Evolutionary conservation across 1,140 invertebrate species (phyloP).

Genomic region (Drosophila persimilis): DNA sequence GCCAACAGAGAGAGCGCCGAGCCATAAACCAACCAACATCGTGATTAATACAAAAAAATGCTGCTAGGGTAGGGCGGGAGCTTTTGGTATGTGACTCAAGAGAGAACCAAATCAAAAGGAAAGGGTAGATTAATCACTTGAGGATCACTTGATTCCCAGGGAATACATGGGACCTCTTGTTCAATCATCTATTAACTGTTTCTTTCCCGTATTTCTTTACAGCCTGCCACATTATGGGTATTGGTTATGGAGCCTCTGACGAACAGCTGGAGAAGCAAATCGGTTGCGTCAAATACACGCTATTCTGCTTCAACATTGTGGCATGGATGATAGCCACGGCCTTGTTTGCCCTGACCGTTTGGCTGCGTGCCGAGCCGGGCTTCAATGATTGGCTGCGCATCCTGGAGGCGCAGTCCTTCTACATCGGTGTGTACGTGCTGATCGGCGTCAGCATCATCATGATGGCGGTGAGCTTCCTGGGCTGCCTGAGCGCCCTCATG

Average conservation of each 20-base stretch:
- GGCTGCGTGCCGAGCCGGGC: conserved; percentile 90
- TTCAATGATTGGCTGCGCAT: conserved; percentile 91
- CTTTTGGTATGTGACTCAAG: conserved; percentile 39
- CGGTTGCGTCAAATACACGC: conserved; percentile 87
- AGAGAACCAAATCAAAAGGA: too few relatives aligned
- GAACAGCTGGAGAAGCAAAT: conserved; percentile 86
- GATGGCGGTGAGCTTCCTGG: conserved; percentile 89
- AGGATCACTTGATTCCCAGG: too few relatives aligned
- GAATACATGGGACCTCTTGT: background rate
- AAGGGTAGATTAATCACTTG: too few relatives aligned
- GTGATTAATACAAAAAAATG: conserved; percentile 32
- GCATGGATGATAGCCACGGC: conserved; percentile 89
- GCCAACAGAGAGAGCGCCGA: conserved; percentile 12
- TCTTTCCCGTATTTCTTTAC: background rate
- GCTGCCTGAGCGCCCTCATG: conserved; percentile 89
- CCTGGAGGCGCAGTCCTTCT: conserved; percentile 89
- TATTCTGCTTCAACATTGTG: conserved; percentile 88
- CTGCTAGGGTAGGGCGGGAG: conserved; percentile 7
- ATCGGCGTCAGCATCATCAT: conserved; percentile 88
- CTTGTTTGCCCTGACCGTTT: conserved; percentile 90
- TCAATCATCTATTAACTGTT: background rate
- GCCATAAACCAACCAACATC: conserved; percentile 21
- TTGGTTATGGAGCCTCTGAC: conserved; percentile 68
- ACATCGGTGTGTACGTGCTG: conserved; percentile 92
- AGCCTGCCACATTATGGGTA: conserved; percentile 58